These are phyloP conservation scores for Antidorcas marsupialis DNA, from an alignment of 2,113 vertebrate species.

Conservation along the genomic window DNA sequence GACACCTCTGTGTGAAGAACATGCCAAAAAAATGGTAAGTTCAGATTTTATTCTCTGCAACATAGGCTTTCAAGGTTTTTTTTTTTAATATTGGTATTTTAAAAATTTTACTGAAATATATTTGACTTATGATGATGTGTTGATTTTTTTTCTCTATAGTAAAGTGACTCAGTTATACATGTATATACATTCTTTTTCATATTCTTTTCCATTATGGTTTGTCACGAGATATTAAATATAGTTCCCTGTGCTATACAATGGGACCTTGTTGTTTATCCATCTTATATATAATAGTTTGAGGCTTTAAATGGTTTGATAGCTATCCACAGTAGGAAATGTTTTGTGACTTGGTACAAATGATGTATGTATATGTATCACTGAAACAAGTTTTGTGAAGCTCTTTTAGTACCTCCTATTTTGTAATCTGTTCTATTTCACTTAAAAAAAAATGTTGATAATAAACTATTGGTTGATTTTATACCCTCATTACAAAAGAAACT, in stretches of 20 bases:
- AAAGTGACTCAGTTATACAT: neutral
- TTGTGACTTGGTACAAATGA: neutral
- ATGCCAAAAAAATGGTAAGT: constrained; percentile 99
- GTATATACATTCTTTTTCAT: neutral
- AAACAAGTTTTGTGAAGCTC: neutral
- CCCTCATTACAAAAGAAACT: neutral
- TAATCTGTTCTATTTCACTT: neutral
- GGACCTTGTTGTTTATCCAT: neutral
- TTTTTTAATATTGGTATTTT: neutral
- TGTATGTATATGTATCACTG: neutral
- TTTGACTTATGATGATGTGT: neutral
- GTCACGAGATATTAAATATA: neutral
- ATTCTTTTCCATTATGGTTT: neutral
- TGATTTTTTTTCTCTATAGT: neutral
- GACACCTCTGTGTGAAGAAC: constrained; percentile 98
- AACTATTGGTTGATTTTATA: neutral
- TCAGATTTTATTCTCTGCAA: neutral
- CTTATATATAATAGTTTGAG: neutral
- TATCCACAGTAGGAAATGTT: neutral
- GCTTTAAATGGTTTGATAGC: neutral
- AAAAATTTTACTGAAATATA: neutral
- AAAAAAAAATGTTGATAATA: neutral
- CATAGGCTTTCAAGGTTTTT: neutral
- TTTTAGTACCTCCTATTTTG: neutral
- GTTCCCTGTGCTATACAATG: neutral